These are phyloP conservation scores for Papilio polyxenes DNA, from an alignment of 1,140 invertebrate species.

Conservation along the genomic window DNA sequence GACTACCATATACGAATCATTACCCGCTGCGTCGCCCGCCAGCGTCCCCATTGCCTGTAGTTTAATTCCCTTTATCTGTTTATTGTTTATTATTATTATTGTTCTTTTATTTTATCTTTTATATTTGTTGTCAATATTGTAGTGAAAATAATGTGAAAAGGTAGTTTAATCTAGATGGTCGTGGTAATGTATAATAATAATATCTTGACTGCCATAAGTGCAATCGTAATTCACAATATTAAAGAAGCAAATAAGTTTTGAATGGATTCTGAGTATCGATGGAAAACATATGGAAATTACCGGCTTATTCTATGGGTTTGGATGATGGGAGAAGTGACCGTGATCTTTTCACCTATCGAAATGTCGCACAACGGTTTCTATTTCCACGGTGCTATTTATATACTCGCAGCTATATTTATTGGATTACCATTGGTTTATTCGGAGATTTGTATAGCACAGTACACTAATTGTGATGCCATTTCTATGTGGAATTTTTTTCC, in stretches of 20 bases:
- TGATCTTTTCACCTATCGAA: constrained; percentile 56
- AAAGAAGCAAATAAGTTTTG: constrained; percentile 37
- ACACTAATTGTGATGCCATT: constrained; percentile 63
- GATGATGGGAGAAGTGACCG: constrained; percentile 68
- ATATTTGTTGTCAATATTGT: not conserved
- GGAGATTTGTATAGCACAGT: constrained; percentile 73
- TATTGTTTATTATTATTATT: constrained; percentile 59
- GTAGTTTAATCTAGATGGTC: constrained; percentile 44
- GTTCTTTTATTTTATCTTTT: constrained; percentile 1
- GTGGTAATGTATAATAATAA: constrained; percentile 10
- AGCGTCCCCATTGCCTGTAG: constrained; percentile 53
- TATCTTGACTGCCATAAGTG: not conserved
- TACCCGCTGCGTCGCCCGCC: constrained; percentile 71
- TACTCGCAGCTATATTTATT: constrained; percentile 59
- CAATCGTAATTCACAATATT: not conserved
- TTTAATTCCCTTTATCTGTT: constrained; percentile 76
- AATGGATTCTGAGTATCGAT: constrained; percentile 50
- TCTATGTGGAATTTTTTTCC: constrained; percentile 71
- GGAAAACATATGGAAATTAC: constrained; percentile 65
- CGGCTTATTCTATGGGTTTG: constrained; percentile 65
- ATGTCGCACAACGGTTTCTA: constrained; percentile 69
- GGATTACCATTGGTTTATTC: constrained; percentile 72
- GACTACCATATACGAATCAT: constrained; percentile 77
- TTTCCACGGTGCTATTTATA: constrained; percentile 52
- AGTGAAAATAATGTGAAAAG: not conserved